Evolutionary conservation across 2,113 vertebrate species (phyloP), one percentile per base, ranked within the genome.

Genomic region (Proterorhinus semilunaris): DNA sequence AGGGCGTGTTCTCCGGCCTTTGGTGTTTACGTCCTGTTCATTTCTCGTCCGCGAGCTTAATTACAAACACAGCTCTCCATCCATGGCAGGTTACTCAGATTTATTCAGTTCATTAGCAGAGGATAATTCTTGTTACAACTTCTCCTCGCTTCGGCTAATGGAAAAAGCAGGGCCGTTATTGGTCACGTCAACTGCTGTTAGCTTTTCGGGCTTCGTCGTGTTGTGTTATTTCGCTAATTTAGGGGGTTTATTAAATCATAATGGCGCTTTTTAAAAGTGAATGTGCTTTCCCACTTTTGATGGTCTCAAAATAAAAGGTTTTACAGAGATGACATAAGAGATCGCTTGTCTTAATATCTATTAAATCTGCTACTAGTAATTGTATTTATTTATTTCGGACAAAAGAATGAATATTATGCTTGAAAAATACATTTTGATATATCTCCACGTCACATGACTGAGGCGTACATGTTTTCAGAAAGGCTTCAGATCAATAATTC

Each of bases 91-190:
- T 66, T 65, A 48, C 5, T 27, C 48, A 46, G 73, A 66, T 67
- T 10, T 57, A 72, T 66, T 45, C 13, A 71, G 48, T 69, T 65
- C 43, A 74, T 77, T 69, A 72, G 45, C 7, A 5, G 12, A 51
- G 55, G 11, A 52, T 51, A 21, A 61, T 69, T 68, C 54, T 21
- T 51, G 8, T 71, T 65, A 55, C 54, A 54, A 17, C 62, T 44
- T 64, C 49, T 53, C 48, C 17, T 52, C 58, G 62, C 62, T 66
- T 68, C 15, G 21, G n/a, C 49, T 52, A 65, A 76, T 73, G 52
- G 45, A 76, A 12, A n/a, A 61, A 53, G 43, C 45, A 47, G n/a
- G 6, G n/a, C 48, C 21, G n/a, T 53, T 46, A 65, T 68, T 4
- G 27, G 27, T 72, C 36, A 47, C 27, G 57, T 57, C 62, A 64